Evolutionary conservation across 2,888 invertebrate species (phyloP).

Genomic region (Nomada fabriciana): DNA sequence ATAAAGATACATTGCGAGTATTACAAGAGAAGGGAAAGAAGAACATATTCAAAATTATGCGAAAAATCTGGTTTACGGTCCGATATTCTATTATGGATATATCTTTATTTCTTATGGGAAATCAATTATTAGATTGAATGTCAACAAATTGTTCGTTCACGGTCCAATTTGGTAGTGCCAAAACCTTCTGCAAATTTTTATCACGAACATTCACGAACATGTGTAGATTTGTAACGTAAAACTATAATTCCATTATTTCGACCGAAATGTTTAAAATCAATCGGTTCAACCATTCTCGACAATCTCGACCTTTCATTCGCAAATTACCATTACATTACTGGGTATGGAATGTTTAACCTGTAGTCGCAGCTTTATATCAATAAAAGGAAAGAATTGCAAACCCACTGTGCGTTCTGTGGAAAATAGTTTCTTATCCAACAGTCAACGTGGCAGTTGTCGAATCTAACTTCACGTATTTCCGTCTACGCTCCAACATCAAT

Average conservation of each 20-base stretch:
- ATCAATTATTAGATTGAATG: too few species aligned
- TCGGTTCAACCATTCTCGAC: too few species aligned
- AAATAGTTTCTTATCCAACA: conserved; percentile 4
- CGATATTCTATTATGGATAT: not conserved
- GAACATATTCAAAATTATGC: not conserved
- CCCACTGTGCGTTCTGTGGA: not conserved
- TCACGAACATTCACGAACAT: too few species aligned
- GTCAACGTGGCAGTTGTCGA: conserved; percentile 3
- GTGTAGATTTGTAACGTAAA: too few species aligned
- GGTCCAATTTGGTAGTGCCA: too few species aligned
- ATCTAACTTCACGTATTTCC: conserved; percentile 10
- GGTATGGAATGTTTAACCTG: too few species aligned
- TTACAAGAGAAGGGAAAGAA: not conserved
- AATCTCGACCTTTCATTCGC: too few species aligned
- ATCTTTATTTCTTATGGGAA: not conserved
- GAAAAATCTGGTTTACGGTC: too few species aligned
- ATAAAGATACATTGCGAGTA: not conserved
- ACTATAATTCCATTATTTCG: too few species aligned
- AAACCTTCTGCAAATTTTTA: too few species aligned
- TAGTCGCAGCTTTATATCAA: not conserved
- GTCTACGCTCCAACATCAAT: not conserved
- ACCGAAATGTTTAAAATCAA: too few species aligned
- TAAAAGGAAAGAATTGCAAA: conserved; percentile 7
- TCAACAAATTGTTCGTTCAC: too few species aligned
- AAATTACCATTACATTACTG: not conserved